phyloP scores from a whole-genome alignment of 1,140 invertebrate species.

The Heliconius hermathena region DNA sequence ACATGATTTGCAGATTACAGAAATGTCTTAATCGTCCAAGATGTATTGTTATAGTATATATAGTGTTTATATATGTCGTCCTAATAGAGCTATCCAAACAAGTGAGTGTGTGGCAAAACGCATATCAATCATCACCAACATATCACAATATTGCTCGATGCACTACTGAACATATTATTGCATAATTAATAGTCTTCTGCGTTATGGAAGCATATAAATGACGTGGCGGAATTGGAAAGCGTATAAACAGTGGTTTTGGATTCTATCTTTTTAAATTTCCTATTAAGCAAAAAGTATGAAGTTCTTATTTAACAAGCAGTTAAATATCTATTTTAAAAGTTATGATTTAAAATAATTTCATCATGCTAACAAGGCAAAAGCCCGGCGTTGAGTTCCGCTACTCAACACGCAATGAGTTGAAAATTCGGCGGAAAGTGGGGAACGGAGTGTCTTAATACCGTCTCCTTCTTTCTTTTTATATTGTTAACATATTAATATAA shows the following conservation, averaged over 20 bases:
- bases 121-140: constrained; percentile 9
- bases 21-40: constrained; percentile 8
- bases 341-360: no score
- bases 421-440: no score
- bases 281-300: no score
- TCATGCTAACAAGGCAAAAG: no score
- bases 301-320: no score
- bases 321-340: no score
- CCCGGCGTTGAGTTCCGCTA: no score
- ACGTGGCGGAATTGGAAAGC: not conserved
- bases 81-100: constrained; percentile 3
- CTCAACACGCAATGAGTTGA: no score
- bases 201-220: not conserved
- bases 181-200: constrained; percentile 10
- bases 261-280: not conserved
- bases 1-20: constrained; percentile 9
- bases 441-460: no score
- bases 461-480: no score
- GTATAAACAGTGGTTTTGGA: not conserved
- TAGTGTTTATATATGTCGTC: not conserved
- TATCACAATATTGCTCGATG: constrained; percentile 1
- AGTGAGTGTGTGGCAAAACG: constrained; percentile 4
- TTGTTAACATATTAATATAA: not conserved
- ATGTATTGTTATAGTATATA: not conserved
- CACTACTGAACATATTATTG: constrained; percentile 4